Evolutionary conservation across 2,888 invertebrate species (phyloP).

Genomic region (Diaphora mendica): DNA sequence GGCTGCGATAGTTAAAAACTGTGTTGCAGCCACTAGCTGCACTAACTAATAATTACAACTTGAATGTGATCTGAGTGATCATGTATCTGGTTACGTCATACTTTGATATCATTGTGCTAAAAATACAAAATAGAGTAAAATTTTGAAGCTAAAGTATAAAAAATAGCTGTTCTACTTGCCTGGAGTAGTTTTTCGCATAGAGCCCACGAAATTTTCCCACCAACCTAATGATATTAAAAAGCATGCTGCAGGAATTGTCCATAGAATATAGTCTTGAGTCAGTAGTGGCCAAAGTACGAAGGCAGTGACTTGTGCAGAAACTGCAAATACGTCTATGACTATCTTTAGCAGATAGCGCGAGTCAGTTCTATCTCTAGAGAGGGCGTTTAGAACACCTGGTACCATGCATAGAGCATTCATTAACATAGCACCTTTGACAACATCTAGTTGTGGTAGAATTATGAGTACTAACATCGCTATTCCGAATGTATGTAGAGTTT

Average conservation of each 20-base stretch:
- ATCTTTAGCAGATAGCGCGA: constrained; percentile 72
- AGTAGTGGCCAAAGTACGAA: constrained; percentile 90
- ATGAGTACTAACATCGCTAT: constrained; percentile 91
- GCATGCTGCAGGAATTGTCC: constrained; percentile 88
- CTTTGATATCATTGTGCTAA: background rate
- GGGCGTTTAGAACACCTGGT: constrained; percentile 91
- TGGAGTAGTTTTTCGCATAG: constrained; percentile 63
- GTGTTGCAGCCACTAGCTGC: no score
- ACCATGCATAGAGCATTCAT: constrained; percentile 94
- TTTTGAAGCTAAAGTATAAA: background rate
- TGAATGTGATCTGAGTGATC: no score
- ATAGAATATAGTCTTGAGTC: constrained; percentile 79
- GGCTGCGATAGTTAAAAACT: no score
- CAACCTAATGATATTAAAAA: constrained; percentile 91
- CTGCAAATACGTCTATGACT: constrained; percentile 86
- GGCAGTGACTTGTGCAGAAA: constrained; percentile 88
- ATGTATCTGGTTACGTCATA: background rate
- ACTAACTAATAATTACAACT: background rate
- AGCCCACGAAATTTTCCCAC: constrained; percentile 93
- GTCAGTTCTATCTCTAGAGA: constrained; percentile 71
- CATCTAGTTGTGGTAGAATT: constrained; percentile 93
- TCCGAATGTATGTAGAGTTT: constrained; percentile 92
- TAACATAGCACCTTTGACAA: constrained; percentile 93
- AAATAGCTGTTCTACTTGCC: constrained; percentile 50
- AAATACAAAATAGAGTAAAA: background rate